Conservation (phyloP, 1,140 invertebrate genomes). For the Euura lappo region DNA sequence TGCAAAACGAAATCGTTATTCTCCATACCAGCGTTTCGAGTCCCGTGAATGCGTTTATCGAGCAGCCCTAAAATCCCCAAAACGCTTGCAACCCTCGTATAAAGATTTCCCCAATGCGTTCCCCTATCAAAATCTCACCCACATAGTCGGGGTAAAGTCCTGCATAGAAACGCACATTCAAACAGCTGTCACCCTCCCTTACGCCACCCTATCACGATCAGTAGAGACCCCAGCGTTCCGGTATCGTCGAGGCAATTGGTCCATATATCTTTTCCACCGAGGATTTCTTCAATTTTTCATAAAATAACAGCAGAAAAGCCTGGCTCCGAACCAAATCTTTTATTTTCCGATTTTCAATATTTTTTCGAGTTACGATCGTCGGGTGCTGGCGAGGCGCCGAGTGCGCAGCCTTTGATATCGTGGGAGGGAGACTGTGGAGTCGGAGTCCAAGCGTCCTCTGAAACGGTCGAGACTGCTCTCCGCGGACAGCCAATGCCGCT, state of each 20-base stretch:
- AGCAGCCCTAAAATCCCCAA: not conserved
- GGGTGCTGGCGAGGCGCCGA: not conserved
- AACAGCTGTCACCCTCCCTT: slow-evolving; percentile 12
- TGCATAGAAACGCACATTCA: not conserved
- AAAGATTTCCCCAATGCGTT: not conserved
- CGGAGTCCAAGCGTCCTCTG: slow-evolving; percentile 1
- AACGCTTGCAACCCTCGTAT: not conserved
- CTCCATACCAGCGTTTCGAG: too few relatives aligned
- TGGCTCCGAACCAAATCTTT: too few relatives aligned
- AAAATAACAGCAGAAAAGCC: too few relatives aligned
- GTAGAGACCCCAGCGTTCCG: too few relatives aligned
- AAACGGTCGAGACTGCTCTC: not conserved
- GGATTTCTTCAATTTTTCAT: too few relatives aligned
- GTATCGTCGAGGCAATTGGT: too few relatives aligned
- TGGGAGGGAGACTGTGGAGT: not conserved
- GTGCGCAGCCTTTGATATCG: not conserved
- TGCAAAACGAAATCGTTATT: too few relatives aligned
- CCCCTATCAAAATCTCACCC: slow-evolving; percentile 4
- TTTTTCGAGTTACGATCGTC: not conserved
- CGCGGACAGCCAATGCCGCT: slow-evolving; percentile 15
- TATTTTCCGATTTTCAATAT: not conserved
- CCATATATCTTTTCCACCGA: too few relatives aligned
- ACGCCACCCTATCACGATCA: too few relatives aligned
- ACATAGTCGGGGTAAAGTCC: too few relatives aligned
- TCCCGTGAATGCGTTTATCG: too few relatives aligned